Base-by-base conservation (phyloP, 2,113 vertebrate species). In the Gopherus evgoodei region DNA sequence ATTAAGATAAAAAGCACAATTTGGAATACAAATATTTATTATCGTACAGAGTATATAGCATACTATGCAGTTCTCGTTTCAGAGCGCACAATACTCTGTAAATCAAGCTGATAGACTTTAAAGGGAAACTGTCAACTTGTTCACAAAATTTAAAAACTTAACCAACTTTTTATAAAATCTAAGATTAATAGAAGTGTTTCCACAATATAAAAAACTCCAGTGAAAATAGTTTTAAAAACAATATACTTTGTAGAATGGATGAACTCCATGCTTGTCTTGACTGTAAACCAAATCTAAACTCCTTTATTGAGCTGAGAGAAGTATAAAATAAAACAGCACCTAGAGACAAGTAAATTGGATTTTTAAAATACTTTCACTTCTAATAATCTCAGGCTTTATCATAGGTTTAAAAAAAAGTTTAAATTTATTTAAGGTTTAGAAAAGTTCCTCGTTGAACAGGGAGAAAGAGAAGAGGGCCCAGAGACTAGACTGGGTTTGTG, bases 121-220 rank as follows among this genome's bases (percentile, higher is more conserved):
- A 69, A 7, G 53, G 19, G 49, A 4, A 85, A 54, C 25, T 83
- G 17, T 16, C 85, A 75, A 53, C 0, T 0, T 54, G 65, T 19
- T 69, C 8, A 69, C 35, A 69, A 19, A 21, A 79, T 87, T 83
- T 92, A 24, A 87, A 78, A 72, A 5, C 1, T 1, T n/a, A 8
- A 92, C 21, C 7, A 85, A 35, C 44, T 47, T 59, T 4, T 59
- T 5, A 57, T 82, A 25, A 11, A 56, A 10, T 22, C 44, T 80
- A 38, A 38, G 65, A 35, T n/a, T 52, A 24, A 14, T 44, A 38
- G 81, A 3, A 78, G 72, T 79, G 54, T 86, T 90, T 93, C 8
- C 5, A 24, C 7, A 79, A 62, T 0, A 4, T 38, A 69, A 89
- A 78, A 84, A 52, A 5, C 24, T 2, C 2, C 6, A 29, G 25